These are phyloP conservation scores for Lycopodina hypogea DNA, from an alignment of 37 sponge, comb jelly and placozoan genomes.

Conservation along the genomic window DNA sequence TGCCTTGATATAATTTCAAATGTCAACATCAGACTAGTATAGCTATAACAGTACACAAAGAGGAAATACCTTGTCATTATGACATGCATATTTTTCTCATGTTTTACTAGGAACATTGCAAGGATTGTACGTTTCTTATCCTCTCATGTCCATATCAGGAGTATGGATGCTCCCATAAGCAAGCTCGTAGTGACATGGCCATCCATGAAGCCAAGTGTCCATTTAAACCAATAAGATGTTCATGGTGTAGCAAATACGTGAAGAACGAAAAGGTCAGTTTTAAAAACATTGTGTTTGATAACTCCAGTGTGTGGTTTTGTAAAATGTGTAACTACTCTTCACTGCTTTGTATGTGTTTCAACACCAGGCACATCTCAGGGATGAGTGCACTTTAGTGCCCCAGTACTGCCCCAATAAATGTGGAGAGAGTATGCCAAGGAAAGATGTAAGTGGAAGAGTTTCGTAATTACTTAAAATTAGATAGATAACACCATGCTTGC, in stretches of 20 bases:
- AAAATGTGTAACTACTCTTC: too few species aligned
- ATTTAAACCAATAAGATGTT: constrained; percentile 34
- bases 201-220: constrained; percentile 36
- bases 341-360: background rate
- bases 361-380: constrained; percentile 38
- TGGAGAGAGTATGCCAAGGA: constrained; percentile 49
- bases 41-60: too few species aligned
- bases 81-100: background rate
- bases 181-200: constrained; percentile 26
- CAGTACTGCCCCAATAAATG: constrained; percentile 48
- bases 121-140: constrained; percentile 25
- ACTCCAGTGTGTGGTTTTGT: background rate
- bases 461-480: too few species aligned
- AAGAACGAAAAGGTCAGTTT: constrained; percentile 47
- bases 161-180: constrained; percentile 28
- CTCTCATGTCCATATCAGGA: constrained; percentile 33
- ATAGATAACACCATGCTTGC: background rate
- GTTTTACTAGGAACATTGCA: constrained; percentile 35
- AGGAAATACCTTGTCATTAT: background rate
- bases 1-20: too few species aligned
- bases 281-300: too few species aligned
- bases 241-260: constrained; percentile 25
- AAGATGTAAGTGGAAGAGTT: constrained; percentile 27
- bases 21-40: too few species aligned
- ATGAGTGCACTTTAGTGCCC: constrained; percentile 25